Evolutionary conservation across 2,888 invertebrate species (phyloP), one percentile per base, ranked within the genome.

Genomic region (Ashinkailepas kermadecensis): DNA sequence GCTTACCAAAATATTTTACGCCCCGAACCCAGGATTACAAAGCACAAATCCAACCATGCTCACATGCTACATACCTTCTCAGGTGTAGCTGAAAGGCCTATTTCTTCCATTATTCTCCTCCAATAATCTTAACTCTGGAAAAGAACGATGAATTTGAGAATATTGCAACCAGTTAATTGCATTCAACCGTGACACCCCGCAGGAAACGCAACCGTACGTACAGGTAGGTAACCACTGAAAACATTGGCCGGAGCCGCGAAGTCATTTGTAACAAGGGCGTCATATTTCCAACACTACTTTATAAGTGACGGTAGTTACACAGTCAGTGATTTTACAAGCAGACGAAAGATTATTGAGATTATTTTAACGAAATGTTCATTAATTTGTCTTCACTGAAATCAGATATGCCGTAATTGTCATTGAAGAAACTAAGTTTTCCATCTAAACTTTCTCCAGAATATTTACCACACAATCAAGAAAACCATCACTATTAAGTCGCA

Each of bases 31-130:
- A 62, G 18, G 18, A 18, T 8, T 62, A 18, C 13, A 18, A 18
- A 18, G 18, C 62, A 18, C 18, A 39, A 39, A 39, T 39, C 39
- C 39, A 39, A 39, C 39, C 39, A 39, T 39, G 39, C 39, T 39
- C 1, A 39, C 39, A 39, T 39, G 39, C 13, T 18, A 18, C 86
- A 88, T 89, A 95, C 95, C 90, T 94, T 95, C 87, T 95, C 95
- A 39, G 83, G 78, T 12, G 92, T 92, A 82, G 94, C 87, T 87
- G 92, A 90, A 84, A 94, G 91, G 83, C 94, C 94, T 86, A 94
- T 92, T 89, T 93, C 94, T 89, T 94, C 94, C 94, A 95, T 94
- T 23, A 8, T 65, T 11, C 8, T 12, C 0, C 8, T 12, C 0
- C 18, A 62, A 62, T 15, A 18, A 15, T 13, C 3, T 15, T 18